Conservation (phyloP, 2,797 vertebrate genomes). For the Gastrophryne carolinensis region DNA sequence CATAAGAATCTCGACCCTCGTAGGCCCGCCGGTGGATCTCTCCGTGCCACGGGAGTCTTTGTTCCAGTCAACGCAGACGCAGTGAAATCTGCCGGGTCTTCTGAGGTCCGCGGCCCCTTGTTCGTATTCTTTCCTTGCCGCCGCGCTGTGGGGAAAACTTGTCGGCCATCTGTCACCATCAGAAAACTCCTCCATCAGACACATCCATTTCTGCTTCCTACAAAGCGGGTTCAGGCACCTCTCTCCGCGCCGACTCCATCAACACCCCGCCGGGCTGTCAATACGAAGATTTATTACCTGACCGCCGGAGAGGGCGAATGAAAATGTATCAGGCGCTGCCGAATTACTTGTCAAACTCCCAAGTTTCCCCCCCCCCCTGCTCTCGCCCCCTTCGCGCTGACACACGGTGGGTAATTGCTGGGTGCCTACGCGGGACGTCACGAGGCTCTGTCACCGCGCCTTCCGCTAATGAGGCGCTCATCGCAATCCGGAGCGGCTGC, state of each 20-base stretch:
- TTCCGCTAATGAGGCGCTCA: constrained; percentile 50
- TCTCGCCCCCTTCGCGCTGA: constrained; percentile 24
- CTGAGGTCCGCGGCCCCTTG: neutral
- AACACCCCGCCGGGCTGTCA: constrained; percentile 62
- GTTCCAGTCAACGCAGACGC: neutral
- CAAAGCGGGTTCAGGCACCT: constrained; percentile 30
- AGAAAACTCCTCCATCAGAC: constrained; percentile 31
- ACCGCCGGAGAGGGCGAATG: constrained; percentile 62
- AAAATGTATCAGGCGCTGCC: constrained; percentile 61
- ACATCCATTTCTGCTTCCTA: constrained; percentile 48
- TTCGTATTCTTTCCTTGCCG: constrained; percentile 4
- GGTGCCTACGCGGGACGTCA: constrained; percentile 48
- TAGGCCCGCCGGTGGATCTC: too few relatives aligned
- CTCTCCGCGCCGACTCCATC: constrained; percentile 44
- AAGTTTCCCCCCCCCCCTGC: constrained; percentile 27
- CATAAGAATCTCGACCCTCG: too few relatives aligned
- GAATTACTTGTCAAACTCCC: constrained; percentile 63
- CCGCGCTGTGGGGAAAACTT: neutral
- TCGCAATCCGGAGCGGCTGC: neutral
- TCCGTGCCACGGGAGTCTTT: too few relatives aligned
- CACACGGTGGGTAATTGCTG: constrained; percentile 58
- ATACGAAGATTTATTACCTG: constrained; percentile 78
- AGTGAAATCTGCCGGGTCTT: neutral
- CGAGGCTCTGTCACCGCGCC: neutral
- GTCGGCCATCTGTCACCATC: constrained; percentile 17